Base-by-base conservation (phyloP, 1,140 invertebrate genomes). In the Habropoda laboriosa region DNA sequence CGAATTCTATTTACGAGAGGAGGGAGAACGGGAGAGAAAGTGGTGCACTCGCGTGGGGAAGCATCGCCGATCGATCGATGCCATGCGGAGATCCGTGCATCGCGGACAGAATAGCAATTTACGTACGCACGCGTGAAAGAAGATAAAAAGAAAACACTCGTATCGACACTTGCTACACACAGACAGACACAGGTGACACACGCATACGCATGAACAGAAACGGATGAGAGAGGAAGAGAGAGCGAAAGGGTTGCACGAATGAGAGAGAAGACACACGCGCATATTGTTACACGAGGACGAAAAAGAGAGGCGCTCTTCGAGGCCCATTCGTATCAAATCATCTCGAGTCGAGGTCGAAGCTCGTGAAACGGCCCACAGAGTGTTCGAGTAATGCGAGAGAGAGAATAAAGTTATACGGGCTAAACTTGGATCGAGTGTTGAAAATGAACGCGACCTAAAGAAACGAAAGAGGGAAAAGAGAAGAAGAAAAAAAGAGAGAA, bases 271-370 rank as follows among this genome's bases (percentile, higher is more conserved):
- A 63, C 21, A 85, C 61, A 83, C 45, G 42, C 70, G 45, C 38
- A 75, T 66, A 82, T 27, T n/a, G n/a, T n/a, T n/a, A n/a, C n/a
- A n/a, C n/a, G n/a, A n/a, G n/a, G n/a, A n/a, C n/a, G n/a, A n/a
- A n/a, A n/a, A 81, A 45, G 72, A 83, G 74, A 81, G 68, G 86
- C 75, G 81, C 89, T 86, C 80, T 82, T 86, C 72, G 75, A 81
- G 83, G 89, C 87, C 86, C 86, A 89, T 81, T 89, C 86, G 89
- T 89, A 90, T 88, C 71, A 81, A 89, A 91, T 90, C 88, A 90
- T 90, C 86, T 72, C 61, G 67, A 79, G 86, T 89, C 82, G 86
- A 83, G 82, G 81, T 86, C 77, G 83, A 77, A 73, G 88, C 75
- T 76, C 81, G 86, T 71, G 76, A 68, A n/a, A 75, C 80, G 75